Evolutionary conservation across 1,140 invertebrate genomes (phyloP), one percentile per base, ranked within the genome.

Genomic region (Popillia japonica): DNA sequence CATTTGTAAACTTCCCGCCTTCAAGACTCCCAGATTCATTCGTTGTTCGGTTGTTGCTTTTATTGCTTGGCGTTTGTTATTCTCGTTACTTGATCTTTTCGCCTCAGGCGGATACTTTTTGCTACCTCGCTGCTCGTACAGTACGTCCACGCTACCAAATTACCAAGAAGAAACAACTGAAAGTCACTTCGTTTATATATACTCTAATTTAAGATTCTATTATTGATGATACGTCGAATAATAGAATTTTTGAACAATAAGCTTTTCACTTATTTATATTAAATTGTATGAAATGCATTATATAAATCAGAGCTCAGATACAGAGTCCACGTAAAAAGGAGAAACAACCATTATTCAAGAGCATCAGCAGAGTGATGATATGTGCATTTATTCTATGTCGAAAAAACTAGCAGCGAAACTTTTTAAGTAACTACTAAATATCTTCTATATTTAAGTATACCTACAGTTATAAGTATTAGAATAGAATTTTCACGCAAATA

Each of bases 1-100:
- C 34, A 40, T 72, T 72, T 72, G 64, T 72, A 72, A 72, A 72
- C 20, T 72, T 72, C 20, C 23, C 64, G 34, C 23, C 34, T 72
- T 72, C 64, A 40, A 72, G 48, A 55, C 14, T 55, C 48, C 17
- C 48, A 55, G 48, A 55, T 55, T 55, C 48, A 17, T n/a, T n/a
- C 14, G 11, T 55, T 17, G 17, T 55, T 55, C 48, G 48, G 48
- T 55, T 55, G 48, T 55, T 55, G 48, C 48, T 55, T 55, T 55
- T 55, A 55, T 55, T 55, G 48, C 48, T 14, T n/a, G 48, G 48
- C 48, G 48, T 55, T 55, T 55, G 48, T 55, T 55, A 17, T 55
- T 55, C 48, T 55, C 48, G 48, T 55, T 55, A 55, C 48, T 55
- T 55, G 48, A 55, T 55, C 48, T 55, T 55, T 55, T 55, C 48